Conservation (phyloP, 2,797 vertebrate genomes). For the Spinus pinus region DNA sequence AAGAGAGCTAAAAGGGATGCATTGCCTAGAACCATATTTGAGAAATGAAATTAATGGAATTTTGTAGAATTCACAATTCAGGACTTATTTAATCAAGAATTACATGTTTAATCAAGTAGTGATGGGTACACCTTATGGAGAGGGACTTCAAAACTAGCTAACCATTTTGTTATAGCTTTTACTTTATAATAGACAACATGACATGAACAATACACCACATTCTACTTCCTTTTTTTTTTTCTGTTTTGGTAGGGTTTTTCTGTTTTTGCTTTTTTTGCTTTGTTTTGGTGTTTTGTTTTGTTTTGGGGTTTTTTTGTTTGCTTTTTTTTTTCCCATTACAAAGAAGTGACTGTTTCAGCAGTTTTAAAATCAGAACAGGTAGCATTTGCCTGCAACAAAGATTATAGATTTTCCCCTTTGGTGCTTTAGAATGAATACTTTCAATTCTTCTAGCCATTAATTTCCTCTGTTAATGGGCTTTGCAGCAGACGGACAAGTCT, state of each 20-base stretch:
- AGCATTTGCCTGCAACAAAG: neutral
- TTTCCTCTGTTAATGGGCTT: neutral
- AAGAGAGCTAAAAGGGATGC: fast-evolving
- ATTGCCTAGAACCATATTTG: neutral
- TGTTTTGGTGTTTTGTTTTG: neutral
- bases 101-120: neutral
- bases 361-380: neutral
- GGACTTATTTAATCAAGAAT: neutral
- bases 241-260: neutral
- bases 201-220: neutral
- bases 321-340: neutral
- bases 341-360: neutral
- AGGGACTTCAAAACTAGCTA: neutral
- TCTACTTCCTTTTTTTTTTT: neutral
- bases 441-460: neutral
- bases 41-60: neutral
- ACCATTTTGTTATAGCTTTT: neutral
- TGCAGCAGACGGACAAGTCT: neutral
- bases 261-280: no score
- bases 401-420: neutral
- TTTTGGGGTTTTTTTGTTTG: no score
- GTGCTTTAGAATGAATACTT: neutral
- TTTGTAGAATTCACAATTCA: neutral
- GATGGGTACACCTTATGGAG: neutral
- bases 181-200: neutral